A percentile compares a stretch with the other conserved stretches of the same genome.
phyloP scores from a whole-genome alignment of 2,113 vertebrate species.

The Grallaria varia region DNA sequence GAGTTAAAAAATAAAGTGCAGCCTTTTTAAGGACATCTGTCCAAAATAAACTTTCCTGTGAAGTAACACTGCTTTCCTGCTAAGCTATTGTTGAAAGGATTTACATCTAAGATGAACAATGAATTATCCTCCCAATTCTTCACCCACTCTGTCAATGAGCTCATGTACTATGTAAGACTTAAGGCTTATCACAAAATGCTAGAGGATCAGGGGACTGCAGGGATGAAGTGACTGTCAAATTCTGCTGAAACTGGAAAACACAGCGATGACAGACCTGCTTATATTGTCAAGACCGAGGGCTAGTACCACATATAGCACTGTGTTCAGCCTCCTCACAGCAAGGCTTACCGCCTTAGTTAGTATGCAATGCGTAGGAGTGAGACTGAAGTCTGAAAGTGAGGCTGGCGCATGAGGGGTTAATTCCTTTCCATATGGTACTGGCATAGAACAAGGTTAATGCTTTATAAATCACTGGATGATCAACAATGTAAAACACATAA shows the following conservation, averaged over 20 bases:
- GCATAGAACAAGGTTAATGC: background rate
- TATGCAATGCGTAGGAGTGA: fast-evolving
- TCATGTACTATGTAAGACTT: background rate
- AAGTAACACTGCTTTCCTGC: background rate
- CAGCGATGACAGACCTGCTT: background rate
- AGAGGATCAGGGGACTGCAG: background rate
- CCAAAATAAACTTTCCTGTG: background rate
- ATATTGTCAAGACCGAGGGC: background rate
- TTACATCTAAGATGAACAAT: background rate
- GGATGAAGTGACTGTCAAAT: background rate
- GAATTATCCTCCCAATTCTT: background rate
- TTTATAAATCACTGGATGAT: background rate
- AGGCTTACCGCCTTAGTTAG: fast-evolving
- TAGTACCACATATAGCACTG: background rate
- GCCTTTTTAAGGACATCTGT: background rate
- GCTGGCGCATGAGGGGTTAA: background rate
- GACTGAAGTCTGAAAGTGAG: background rate
- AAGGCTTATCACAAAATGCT: background rate
- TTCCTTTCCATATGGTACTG: background rate
- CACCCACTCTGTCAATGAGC: slow-evolving; percentile 2
- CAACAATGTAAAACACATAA: background rate
- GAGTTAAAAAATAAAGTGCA: background rate
- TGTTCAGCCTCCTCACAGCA: background rate
- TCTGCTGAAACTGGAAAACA: background rate
- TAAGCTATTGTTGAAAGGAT: background rate